Conservation (phyloP, 2,888 invertebrate genomes). For the Polietes domitor region DNA sequence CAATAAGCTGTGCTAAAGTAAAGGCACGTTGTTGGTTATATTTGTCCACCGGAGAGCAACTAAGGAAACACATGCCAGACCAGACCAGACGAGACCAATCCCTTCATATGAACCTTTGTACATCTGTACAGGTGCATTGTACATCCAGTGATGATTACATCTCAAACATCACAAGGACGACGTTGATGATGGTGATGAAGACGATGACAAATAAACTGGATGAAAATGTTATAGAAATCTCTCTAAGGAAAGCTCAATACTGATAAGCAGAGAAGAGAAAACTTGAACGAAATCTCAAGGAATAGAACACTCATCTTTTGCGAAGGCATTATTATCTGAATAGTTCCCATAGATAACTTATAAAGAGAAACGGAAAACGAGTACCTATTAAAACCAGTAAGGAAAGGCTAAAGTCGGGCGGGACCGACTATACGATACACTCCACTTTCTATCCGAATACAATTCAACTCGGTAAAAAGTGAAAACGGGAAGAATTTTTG, state of each 20-base stretch:
- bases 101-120: not conserved
- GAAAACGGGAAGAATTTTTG: too few relatives aligned
- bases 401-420: too few relatives aligned
- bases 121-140: not conserved
- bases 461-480: too few relatives aligned
- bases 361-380: too few relatives aligned
- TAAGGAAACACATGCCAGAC: not conserved
- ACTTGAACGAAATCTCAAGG: too few relatives aligned
- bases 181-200: not conserved
- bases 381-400: too few relatives aligned
- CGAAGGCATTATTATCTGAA: too few relatives aligned
- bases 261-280: conserved; percentile 15
- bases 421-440: too few relatives aligned
- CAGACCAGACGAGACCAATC: conserved; percentile 6
- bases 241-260: conserved; percentile 49
- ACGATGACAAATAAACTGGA: conserved; percentile 23
- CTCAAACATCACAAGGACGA: conserved; percentile 54
- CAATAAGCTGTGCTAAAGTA: not conserved
- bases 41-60: not conserved
- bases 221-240: conserved; percentile 50
- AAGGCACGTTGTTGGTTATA: not conserved
- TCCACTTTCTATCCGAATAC: too few relatives aligned
- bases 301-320: too few relatives aligned
- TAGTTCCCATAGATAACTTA: too few relatives aligned
- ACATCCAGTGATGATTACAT: conserved; percentile 54